Evolutionary conservation across 2,888 invertebrate species (phyloP).

Genomic region (Cerastis leucographa): DNA sequence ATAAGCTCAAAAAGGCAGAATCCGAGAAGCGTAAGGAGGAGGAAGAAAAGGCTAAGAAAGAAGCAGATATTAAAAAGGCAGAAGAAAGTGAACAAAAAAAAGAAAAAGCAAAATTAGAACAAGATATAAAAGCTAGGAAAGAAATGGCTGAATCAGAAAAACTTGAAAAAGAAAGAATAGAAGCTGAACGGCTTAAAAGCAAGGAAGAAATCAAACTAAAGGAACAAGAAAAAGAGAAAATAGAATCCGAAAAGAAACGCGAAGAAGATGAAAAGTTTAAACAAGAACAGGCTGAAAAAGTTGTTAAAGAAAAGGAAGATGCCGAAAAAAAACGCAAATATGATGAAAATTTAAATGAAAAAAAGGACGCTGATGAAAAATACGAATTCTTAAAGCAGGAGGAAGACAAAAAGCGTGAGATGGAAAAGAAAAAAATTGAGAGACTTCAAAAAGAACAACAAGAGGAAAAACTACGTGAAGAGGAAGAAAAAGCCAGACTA

Average conservation of each 20-base stretch:
- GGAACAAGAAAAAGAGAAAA: constrained; percentile 11
- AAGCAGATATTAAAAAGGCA: constrained; percentile 13
- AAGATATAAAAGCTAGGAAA: constrained; percentile 16
- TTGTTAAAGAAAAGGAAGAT: constrained; percentile 22
- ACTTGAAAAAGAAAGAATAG: constrained; percentile 26
- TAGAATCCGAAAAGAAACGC: constrained; percentile 20
- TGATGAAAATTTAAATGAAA: constrained; percentile 31
- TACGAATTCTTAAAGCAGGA: constrained; percentile 54
- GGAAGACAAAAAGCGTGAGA: constrained; percentile 22
- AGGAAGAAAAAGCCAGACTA: constrained; percentile 31
- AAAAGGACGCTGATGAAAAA: constrained; percentile 33
- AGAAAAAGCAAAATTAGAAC: constrained; percentile 27
- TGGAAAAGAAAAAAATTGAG: constrained; percentile 17
- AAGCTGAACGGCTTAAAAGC: constrained; percentile 15
- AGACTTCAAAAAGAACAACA: constrained; percentile 35
- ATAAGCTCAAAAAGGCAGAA: constrained; percentile 32
- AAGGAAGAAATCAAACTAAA: constrained; percentile 19
- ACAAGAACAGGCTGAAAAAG: constrained; percentile 22
- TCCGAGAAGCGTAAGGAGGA: constrained; percentile 42
- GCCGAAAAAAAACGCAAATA: constrained; percentile 39
- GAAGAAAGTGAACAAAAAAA: constrained; percentile 19
- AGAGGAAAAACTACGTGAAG: constrained; percentile 28
- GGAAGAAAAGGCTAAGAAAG: constrained; percentile 31
- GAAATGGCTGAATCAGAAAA: constrained; percentile 15
- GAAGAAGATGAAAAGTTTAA: constrained; percentile 31